Evolutionary conservation across 92 coral and sea anemone genomes (phyloP).

Genomic region (Siderastrea radians): DNA sequence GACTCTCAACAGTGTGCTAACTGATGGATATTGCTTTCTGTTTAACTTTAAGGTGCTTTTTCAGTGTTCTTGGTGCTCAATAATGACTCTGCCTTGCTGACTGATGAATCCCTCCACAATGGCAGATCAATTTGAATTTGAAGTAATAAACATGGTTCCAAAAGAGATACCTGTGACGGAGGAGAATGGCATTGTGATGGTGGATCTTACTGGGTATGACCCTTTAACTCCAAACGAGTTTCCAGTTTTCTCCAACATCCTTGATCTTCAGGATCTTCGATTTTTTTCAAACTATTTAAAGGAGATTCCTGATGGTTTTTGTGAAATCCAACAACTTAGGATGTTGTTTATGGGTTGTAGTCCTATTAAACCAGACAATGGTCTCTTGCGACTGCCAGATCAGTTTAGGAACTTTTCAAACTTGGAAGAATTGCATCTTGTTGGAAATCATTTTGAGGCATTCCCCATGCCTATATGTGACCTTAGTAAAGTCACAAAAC

Average conservation of each 20-base stretch:
- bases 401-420: constrained; percentile 58
- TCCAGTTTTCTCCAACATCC: constrained; percentile 58
- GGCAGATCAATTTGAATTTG: constrained; percentile 57
- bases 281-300: constrained; percentile 77
- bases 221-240: constrained; percentile 49
- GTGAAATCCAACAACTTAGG: constrained; percentile 63
- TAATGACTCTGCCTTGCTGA: background rate
- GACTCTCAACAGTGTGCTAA: no score
- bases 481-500: constrained; percentile 68
- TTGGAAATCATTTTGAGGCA: constrained; percentile 71
- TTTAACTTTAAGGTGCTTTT: background rate
- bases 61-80: background rate
- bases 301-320: constrained; percentile 68
- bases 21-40: no score
- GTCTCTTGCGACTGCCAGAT: constrained; percentile 68
- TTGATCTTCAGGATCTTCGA: constrained; percentile 76
- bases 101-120: background rate
- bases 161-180: constrained; percentile 46
- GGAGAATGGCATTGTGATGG: constrained; percentile 71
- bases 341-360: constrained; percentile 73
- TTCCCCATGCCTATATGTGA: constrained; percentile 84
- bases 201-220: constrained; percentile 80
- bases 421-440: constrained; percentile 73
- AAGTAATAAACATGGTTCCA: constrained; percentile 61
- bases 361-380: constrained; percentile 52